Conservation (phyloP, 2,113 vertebrate species). For the Opisthocomus hoazin region DNA sequence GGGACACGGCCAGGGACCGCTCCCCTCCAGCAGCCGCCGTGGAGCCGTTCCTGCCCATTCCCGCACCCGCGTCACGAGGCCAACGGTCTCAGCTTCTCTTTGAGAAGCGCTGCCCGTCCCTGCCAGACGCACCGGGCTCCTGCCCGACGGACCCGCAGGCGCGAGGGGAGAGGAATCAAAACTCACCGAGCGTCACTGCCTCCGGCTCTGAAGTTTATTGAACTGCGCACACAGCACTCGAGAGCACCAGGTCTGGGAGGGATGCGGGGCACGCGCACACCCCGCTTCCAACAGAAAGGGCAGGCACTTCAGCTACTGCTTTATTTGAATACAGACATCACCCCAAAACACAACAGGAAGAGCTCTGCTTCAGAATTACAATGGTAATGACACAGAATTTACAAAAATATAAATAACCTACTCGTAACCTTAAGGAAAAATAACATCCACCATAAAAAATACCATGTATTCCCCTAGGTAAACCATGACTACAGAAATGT, state of each 20-base stretch:
- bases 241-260: neutral
- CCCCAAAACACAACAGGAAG: neutral
- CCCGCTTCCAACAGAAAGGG: neutral
- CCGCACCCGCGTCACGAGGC: neutral
- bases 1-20: rapidly evolving
- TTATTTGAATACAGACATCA: neutral
- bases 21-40: rapidly evolving
- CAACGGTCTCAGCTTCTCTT: rapidly evolving
- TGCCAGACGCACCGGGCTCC: neutral
- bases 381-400: neutral
- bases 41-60: neutral
- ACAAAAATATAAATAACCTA: slow-evolving; percentile 62
- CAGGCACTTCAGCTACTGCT: neutral
- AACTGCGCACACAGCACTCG: neutral
- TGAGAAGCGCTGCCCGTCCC: neutral
- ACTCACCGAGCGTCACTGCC: neutral
- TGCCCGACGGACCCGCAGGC: rapidly evolving
- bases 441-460: slow-evolving; percentile 14
- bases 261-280: neutral
- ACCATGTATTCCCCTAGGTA: neutral
- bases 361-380: neutral
- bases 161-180: neutral
- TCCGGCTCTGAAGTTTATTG: neutral
- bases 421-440: neutral
- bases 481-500: slow-evolving; percentile 1